Evolutionary conservation across 2,888 invertebrate species (phyloP).

Genomic region (Lycocerus yunnanus): DNA sequence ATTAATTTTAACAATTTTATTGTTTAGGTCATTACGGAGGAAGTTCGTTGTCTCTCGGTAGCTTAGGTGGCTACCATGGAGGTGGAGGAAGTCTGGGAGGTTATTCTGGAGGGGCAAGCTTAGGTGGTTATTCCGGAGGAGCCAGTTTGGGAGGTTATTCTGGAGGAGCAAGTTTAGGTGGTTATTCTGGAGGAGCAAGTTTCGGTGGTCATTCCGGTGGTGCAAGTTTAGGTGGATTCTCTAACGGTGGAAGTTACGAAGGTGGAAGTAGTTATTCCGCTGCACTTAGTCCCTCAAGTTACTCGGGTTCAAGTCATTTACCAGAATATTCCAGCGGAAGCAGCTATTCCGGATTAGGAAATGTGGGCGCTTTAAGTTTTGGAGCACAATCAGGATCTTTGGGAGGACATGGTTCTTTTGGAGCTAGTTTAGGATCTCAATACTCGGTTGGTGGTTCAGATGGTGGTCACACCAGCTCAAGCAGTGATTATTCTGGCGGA

Average conservation of each 20-base stretch:
- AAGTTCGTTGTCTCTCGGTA: background rate
- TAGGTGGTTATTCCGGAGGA: slow-evolving; percentile 19
- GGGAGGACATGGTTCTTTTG: background rate
- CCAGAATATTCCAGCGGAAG: background rate
- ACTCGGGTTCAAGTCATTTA: background rate
- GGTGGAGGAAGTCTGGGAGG: background rate
- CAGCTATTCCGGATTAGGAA: background rate
- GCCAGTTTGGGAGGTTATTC: slow-evolving; percentile 12
- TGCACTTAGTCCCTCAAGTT: background rate
- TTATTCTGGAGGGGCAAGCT: slow-evolving; percentile 5
- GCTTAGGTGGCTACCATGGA: background rate
- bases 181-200: slow-evolving; percentile 6
- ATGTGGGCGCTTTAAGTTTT: background rate
- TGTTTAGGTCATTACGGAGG: slow-evolving; percentile 10
- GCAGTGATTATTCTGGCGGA: slow-evolving; percentile 5
- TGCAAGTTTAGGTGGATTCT: slow-evolving; percentile 13
- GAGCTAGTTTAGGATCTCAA: background rate
- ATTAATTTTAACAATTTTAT: background rate
- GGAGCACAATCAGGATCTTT: slow-evolving; percentile 4
- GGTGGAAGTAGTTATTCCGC: background rate
- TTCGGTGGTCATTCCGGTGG: slow-evolving; percentile 22
- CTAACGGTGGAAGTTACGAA: background rate
- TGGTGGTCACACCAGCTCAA: slow-evolving; percentile 12
- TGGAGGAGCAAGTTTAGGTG: slow-evolving; percentile 15
- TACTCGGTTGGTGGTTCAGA: slow-evolving; percentile 7